Evolutionary conservation across 2,113 vertebrate species (phyloP).

Genomic region (Eonycteris spelaea): DNA sequence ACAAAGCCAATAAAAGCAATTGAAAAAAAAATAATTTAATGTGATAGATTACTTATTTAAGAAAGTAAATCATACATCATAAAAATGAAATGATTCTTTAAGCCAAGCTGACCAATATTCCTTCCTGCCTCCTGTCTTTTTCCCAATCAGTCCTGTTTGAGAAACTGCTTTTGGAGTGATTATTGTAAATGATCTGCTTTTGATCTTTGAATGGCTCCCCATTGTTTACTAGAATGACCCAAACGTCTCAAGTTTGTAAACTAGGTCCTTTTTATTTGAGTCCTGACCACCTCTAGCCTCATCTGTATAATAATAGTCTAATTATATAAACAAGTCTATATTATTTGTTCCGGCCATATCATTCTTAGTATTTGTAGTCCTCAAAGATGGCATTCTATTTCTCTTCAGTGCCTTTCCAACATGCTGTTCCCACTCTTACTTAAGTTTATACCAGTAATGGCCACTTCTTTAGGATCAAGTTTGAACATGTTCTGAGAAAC

Average conservation of each 20-base stretch:
- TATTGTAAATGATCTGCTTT: neutral
- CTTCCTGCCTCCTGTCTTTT: neutral
- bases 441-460: neutral
- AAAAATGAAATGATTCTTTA: neutral
- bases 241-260: neutral
- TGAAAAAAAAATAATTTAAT: neutral
- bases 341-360: neutral
- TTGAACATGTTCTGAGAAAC: neutral
- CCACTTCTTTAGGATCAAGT: neutral
- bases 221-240: neutral
- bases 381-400: neutral
- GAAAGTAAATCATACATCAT: neutral
- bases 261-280: neutral
- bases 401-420: neutral
- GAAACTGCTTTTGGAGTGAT: neutral
- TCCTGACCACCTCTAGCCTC: neutral
- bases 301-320: neutral
- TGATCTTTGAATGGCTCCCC: neutral
- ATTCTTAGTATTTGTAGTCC: neutral
- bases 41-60: slow-evolving; percentile 11
- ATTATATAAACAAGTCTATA: neutral
- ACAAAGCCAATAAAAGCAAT: neutral
- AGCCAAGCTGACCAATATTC: neutral
- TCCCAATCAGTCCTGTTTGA: neutral
- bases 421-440: neutral